A percentile compares a stretch with the other conserved stretches of the same genome.
These are phyloP conservation scores for Venusia cambrica DNA, from an alignment of 2,888 invertebrate genomes.

Conservation along the genomic window DNA sequence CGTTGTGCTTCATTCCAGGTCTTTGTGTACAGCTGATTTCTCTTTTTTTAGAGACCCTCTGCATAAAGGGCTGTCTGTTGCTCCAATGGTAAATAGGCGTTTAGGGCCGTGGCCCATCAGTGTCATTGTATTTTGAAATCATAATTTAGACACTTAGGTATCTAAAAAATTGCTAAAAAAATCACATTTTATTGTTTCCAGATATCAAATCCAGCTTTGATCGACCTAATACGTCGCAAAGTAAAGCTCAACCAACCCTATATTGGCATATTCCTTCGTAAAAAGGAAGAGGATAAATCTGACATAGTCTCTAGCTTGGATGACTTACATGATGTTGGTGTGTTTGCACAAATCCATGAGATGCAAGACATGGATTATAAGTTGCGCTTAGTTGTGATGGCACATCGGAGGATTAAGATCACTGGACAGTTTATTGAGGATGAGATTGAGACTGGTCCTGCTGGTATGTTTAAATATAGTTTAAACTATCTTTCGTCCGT, in stretches of 20 bases:
- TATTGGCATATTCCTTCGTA: conserved; percentile 97
- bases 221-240: conserved; percentile 94
- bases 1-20: too few species aligned
- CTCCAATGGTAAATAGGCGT: too few species aligned
- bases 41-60: too few species aligned
- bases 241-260: conserved; percentile 98
- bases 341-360: conserved; percentile 99
- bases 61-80: too few species aligned
- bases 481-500: too few species aligned
- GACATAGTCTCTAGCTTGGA: conserved; percentile 91
- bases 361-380: conserved; percentile 97
- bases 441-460: conserved; percentile 81
- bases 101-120: too few species aligned
- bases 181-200: conserved; percentile 43
- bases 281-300: conserved; percentile 91
- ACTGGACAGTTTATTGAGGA: conserved; percentile 90
- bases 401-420: conserved; percentile 93
- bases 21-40: too few species aligned
- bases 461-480: conserved; percentile 66
- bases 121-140: background rate
- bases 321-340: conserved; percentile 94
- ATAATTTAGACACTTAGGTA: too few species aligned
- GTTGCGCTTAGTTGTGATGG: conserved; percentile 95
- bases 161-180: background rate
- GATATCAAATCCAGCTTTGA: conserved; percentile 92